These are phyloP conservation scores for Epistrophe grossulariae DNA, from an alignment of 2,888 invertebrate genomes.

Conservation along the genomic window DNA sequence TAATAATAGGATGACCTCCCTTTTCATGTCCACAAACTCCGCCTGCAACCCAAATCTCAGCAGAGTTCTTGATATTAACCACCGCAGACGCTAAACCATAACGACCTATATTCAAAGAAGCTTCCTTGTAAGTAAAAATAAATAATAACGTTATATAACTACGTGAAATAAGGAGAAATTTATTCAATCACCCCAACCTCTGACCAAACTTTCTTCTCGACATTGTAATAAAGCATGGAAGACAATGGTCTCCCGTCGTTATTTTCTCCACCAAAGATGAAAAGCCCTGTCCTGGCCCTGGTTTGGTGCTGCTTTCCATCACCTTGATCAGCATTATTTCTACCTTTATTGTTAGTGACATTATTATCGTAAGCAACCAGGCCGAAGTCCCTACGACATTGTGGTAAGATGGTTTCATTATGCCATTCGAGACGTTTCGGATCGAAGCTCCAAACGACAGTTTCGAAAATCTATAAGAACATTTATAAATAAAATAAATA, in stretches of 20 bases:
- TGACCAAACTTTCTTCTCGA: constrained; percentile 77
- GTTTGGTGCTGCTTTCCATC: constrained; percentile 35
- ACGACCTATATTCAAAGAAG: constrained; percentile 78
- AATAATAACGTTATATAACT: constrained; percentile 45
- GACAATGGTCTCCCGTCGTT: constrained; percentile 84
- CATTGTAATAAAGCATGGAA: constrained; percentile 78
- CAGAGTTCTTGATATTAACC: constrained; percentile 69
- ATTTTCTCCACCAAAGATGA: constrained; percentile 89
- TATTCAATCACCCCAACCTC: constrained; percentile 72
- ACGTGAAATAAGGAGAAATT: constrained; percentile 46
- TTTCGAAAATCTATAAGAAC: constrained; percentile 80
- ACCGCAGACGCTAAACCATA: constrained; percentile 78
- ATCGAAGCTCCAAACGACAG: constrained; percentile 89
- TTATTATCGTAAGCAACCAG: constrained; percentile 86
- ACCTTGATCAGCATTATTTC: constrained; percentile 29
- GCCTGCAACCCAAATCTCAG: constrained; percentile 89
- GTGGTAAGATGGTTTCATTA: constrained; percentile 86
- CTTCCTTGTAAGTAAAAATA: constrained; percentile 77
- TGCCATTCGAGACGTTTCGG: constrained; percentile 87
- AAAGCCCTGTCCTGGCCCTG: constrained; percentile 84
- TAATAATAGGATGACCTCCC: constrained; percentile 71
- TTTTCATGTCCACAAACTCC: constrained; percentile 85
- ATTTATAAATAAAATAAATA: constrained; percentile 23
- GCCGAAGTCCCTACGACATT: constrained; percentile 88
- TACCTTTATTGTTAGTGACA: constrained; percentile 27